Percentiles rank a stretch among this genome's conserved stretches.
These are phyloP conservation scores for Sebastes variabilis DNA, from an alignment of 2,797 vertebrate species.

Conservation along the genomic window DNA sequence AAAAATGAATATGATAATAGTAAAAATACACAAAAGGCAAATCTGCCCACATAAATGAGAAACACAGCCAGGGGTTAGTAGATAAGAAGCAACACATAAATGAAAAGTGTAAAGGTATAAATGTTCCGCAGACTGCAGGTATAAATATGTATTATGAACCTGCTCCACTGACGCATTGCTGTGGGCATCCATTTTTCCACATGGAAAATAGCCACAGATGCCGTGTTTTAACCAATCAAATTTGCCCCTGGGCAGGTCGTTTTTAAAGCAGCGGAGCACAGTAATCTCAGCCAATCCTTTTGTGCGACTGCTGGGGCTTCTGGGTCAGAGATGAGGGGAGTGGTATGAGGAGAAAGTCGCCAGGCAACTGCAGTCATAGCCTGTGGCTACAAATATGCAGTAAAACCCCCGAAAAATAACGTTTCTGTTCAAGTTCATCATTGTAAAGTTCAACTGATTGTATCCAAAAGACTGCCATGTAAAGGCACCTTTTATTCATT, in stretches of 20 bases:
- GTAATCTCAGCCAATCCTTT: conserved; percentile 86
- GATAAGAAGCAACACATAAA: conserved; percentile 79
- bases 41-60: conserved; percentile 72
- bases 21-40: conserved; percentile 66
- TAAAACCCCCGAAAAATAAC: conserved; percentile 65
- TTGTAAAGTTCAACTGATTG: conserved; percentile 69
- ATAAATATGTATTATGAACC: conserved; percentile 82
- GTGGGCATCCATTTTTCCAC: conserved; percentile 67
- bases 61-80: conserved; percentile 75
- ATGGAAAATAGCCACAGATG: conserved; percentile 78
- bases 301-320: conserved; percentile 73
- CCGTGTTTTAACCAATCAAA: conserved; percentile 88
- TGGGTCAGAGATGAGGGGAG: conserved; percentile 73
- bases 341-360: conserved; percentile 65
- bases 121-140: conserved; percentile 67
- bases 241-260: conserved; percentile 83
- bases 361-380: conserved; percentile 72
- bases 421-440: conserved; percentile 67
- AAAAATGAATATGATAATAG: conserved; percentile 69
- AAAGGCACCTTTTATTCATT: neutral
- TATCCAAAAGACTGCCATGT: conserved; percentile 10
- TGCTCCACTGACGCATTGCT: conserved; percentile 57
- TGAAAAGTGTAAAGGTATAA: conserved; percentile 77
- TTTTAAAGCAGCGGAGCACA: conserved; percentile 78
- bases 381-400: conserved; percentile 81